A percentile compares a stretch with the other conserved stretches of the same genome.
These are phyloP conservation scores for Cyclopterus lumpus DNA, from an alignment of 2,797 vertebrate genomes.

Conservation along the genomic window DNA sequence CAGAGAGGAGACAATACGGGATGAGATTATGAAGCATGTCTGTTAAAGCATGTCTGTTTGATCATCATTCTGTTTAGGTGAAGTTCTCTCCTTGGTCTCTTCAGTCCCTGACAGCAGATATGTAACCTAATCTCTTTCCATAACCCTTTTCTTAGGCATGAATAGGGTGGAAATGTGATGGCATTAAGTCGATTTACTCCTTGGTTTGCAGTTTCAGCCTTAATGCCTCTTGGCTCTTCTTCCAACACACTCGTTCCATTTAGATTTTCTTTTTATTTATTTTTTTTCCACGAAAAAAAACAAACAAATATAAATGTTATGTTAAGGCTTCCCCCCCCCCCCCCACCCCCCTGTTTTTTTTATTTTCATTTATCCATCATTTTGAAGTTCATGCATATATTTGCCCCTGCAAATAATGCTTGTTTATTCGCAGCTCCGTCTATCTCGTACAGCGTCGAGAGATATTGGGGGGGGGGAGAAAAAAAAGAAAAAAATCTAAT, in stretches of 20 bases:
- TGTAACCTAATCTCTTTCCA: constrained; percentile 84
- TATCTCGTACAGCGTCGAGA: constrained; percentile 66
- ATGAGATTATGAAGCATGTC: constrained; percentile 85
- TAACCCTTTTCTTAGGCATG: constrained; percentile 83
- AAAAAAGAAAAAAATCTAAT: constrained; percentile 73
- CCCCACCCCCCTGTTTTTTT: too few species aligned
- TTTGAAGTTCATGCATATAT: constrained; percentile 83
- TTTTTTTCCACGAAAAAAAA: too few species aligned
- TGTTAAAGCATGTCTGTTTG: constrained; percentile 86
- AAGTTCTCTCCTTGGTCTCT: constrained; percentile 83
- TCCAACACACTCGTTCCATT: constrained; percentile 81
- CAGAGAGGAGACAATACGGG: constrained; percentile 75
- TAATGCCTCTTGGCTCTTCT: constrained; percentile 83
- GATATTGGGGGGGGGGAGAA: too few species aligned
- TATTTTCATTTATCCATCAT: constrained; percentile 80
- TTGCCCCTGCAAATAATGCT: constrained; percentile 77
- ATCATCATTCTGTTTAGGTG: constrained; percentile 83
- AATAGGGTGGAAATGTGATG: constrained; percentile 84
- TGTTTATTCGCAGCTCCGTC: constrained; percentile 80
- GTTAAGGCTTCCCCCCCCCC: constrained; percentile 77
- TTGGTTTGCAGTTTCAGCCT: constrained; percentile 84
- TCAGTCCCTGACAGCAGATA: constrained; percentile 83
- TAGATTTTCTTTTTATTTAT: constrained; percentile 77
- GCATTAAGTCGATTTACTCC: constrained; percentile 88
- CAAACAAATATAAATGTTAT: constrained; percentile 79